Base-by-base conservation (phyloP, 2,888 invertebrate genomes). In the Poecilobothrus nobilitatus region DNA sequence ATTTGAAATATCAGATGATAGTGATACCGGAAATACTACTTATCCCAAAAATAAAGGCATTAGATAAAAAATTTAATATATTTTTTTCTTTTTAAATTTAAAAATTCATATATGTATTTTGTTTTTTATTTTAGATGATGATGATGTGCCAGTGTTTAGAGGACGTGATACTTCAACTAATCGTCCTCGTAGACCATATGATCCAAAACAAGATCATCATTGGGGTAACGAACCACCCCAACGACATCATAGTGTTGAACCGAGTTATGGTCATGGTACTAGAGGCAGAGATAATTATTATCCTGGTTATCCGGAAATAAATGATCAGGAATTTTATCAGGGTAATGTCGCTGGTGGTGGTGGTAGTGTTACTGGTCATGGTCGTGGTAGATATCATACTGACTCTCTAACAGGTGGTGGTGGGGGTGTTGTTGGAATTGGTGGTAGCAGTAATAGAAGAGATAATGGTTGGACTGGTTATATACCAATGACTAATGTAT, bases 1-100 rank as follows among this genome's bases (percentile, higher is more conserved):
- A 70, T 82, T 82, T 70, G 82, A 82, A 71, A 79, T 82, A 69
- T 78, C 79, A 27, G 78, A 80, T 27, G 76, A 76, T 65, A 75
- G 73, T 66, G 74, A 76, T 27, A 78, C 77, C 33, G 75, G 71
- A 4, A 82, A 81, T 73, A 76, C 76, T 67, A 80, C 81, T 8
- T 81, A 75, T 64, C 75, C 77, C 1, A 76, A 73, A 20, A 78
- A 79, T 69, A 80, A 79, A 73, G 80, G 80, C 78, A n/a, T n/a
- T n/a, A n/a, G n/a, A n/a, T n/a, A n/a, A n/a, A n/a, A n/a, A n/a
- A n/a, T n/a, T n/a, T n/a, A n/a, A n/a, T 27, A 67, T 64, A 22
- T 18, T 0, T 10, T 20, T 63, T 44, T 10, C 0, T 1, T n/a
- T 15, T 1, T 9, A 1, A 61, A 5, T 44, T 63, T 66, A n/a